These are phyloP conservation scores for Augochlorella aurata DNA, from an alignment of 2,888 invertebrate genomes.

Conservation along the genomic window DNA sequence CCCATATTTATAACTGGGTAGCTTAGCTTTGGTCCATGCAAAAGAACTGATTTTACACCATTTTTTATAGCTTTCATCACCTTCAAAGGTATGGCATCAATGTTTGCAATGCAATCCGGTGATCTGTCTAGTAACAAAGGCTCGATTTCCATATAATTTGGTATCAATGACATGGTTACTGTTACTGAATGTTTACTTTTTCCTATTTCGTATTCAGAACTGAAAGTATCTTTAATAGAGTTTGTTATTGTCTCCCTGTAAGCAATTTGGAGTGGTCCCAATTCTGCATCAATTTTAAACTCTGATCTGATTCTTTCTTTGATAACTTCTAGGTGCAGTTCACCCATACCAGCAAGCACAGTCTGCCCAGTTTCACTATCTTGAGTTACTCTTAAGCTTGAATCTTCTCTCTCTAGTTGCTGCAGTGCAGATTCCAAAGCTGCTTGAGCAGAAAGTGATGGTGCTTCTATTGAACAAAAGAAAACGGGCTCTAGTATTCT, in stretches of 20 bases:
- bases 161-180: slow-evolving; percentile 86
- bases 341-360: slow-evolving; percentile 97
- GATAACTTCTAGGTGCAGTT: slow-evolving; percentile 97
- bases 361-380: slow-evolving; percentile 94
- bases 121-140: slow-evolving; percentile 85
- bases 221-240: slow-evolving; percentile 81
- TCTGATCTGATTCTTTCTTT: slow-evolving; percentile 93
- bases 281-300: slow-evolving; percentile 94
- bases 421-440: slow-evolving; percentile 91
- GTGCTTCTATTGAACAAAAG: slow-evolving; percentile 97
- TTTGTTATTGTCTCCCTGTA: slow-evolving; percentile 90
- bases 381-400: slow-evolving; percentile 90
- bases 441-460: slow-evolving; percentile 89
- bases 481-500: slow-evolving; percentile 96
- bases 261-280: slow-evolving; percentile 95
- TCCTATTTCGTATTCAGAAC: slow-evolving; percentile 87
- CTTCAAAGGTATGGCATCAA: slow-evolving; percentile 86
- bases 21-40: slow-evolving; percentile 92
- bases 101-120: slow-evolving; percentile 87
- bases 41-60: slow-evolving; percentile 88
- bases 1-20: slow-evolving; percentile 91
- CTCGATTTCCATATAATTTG: slow-evolving; percentile 78
- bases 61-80: slow-evolving; percentile 87
- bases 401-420: slow-evolving; percentile 94
- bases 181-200: slow-evolving; percentile 85